Base-by-base conservation (phyloP, 2,113 vertebrate genomes). In the Leuciscus idus region DNA sequence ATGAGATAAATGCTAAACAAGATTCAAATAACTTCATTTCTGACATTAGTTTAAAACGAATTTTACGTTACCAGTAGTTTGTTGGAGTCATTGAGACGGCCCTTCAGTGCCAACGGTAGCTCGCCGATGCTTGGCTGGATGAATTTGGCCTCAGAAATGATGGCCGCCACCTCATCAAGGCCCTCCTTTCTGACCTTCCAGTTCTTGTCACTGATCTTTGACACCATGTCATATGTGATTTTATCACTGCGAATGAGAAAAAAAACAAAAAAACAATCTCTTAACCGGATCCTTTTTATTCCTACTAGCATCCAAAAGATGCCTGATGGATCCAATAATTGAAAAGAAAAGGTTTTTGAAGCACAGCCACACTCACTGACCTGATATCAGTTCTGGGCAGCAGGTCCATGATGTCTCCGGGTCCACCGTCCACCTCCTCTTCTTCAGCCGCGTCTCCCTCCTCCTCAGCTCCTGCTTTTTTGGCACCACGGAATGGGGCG, bases 141-240 rank as follows among this genome's bases (percentile, higher is more conserved):
- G 90, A 99, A 98, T 88, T 99, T 99, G 19, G 98, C 98, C 85
- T 99, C 98, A 10, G 97, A 99, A 90, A 99, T 95, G 83, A 99
- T 94, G 68, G 95, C 94, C 1, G 95, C 91, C 11, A 95, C 94
- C 95, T 99, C 98, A 89, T 99, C 98, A 48, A 99, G 93, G 30
- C 98, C 98, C 90, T 99, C 98, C 91, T 99, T 99, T 87, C 98
- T 95, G 87, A 98, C 97, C 93, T 99, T 99, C 98, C 98, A 99
- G 92, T 99, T 99, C 92, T 99, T 99, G 89, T 99, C 98, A 7
- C 93, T 94, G 55, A 99, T 97, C 91, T 99, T 99, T 72, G 95
- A 93, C 83, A 99, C 95, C 83, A 99, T 92, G 12, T 99, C 98
- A 0, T 93, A 95, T 15, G 97, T 96, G 87, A 99, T 96, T 93